Percentiles rank a stretch among this genome's conserved stretches.
Conservation (phyloP, 2,113 vertebrate genomes). For the Corythornis vintsioides region DNA sequence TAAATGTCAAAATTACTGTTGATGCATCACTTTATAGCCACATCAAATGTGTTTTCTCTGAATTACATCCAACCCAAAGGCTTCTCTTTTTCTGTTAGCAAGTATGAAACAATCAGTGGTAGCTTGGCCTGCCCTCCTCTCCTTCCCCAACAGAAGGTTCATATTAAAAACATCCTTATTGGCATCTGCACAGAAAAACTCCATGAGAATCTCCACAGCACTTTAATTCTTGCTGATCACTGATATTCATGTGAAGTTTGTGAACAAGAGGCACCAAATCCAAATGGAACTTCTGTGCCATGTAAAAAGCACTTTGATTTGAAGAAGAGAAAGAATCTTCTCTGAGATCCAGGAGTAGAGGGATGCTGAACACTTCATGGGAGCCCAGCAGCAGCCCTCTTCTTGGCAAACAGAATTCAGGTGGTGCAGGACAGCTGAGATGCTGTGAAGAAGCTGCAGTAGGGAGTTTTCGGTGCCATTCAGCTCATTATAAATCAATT, state of each 20-base stretch:
- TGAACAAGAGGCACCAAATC: background rate
- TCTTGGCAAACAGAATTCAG: background rate
- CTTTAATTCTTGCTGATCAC: background rate
- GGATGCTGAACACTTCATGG: background rate
- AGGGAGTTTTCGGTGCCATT: background rate
- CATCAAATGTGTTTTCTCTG: background rate
- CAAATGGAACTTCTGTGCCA: background rate
- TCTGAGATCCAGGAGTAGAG: background rate
- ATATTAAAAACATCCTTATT: background rate
- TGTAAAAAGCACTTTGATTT: background rate
- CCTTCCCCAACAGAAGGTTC: background rate
- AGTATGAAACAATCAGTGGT: background rate
- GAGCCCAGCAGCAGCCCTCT: background rate
- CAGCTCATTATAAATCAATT: conserved; percentile 50
- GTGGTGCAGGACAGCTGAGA: background rate
- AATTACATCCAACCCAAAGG: background rate
- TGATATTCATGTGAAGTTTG: background rate
- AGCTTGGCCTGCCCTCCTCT: background rate
- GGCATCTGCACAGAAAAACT: background rate
- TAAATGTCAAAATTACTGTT: background rate
- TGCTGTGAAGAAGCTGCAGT: background rate
- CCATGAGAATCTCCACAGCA: background rate
- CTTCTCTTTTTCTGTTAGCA: background rate
- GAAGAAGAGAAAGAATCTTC: background rate
- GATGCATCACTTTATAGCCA: background rate